Evolutionary conservation across 2,113 vertebrate species (phyloP), one percentile per base, ranked within the genome.

Genomic region (Castor canadensis): DNA sequence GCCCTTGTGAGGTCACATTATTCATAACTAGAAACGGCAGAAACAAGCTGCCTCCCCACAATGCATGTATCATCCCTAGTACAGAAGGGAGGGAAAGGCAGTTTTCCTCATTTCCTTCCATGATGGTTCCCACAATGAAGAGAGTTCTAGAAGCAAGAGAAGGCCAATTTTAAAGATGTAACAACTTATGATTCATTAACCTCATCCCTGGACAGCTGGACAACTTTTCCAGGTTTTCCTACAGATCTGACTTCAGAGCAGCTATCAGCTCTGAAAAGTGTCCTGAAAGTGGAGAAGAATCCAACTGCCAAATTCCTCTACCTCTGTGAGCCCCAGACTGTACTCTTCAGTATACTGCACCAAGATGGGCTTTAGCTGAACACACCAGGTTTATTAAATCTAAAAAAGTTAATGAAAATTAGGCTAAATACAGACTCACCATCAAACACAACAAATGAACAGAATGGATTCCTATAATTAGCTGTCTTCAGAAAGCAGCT

Each of bases 331-430:
- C 56, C 77, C 26, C 1, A 0, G 43, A 20, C 49, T 17, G 6
- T 32, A 38, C 11, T 77, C 71, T 97, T 76, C 66, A 87, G 71
- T 11, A 40, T 47, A 35, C 24, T 56, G 4, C 28, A 84, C 56
- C 43, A 43, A n/a, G 24, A 64, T 32, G 32, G 47, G 76, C 85
- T 49, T 80, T 66, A 5, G 40, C 52, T 45, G n/a, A 58, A 81
- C 49, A 81, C 24, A 54, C 6, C 40, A 4, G 9, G 40, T 38
- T 71, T 69, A 30, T 20, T 54, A 45, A 60, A 52, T 64, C 75
- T 54, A 47, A 49, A 83, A 87, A 95, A 90, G n/a, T 10, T 35
- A 77, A 96, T 22, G 49, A 87, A 87, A 91, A 84, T 30, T 26
- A 58, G 82, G 19, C 5, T 54, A 60, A 69, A 60, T 22, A 60